phyloP scores from a whole-genome alignment of 2,113 vertebrate species.

The Pica pica region DNA sequence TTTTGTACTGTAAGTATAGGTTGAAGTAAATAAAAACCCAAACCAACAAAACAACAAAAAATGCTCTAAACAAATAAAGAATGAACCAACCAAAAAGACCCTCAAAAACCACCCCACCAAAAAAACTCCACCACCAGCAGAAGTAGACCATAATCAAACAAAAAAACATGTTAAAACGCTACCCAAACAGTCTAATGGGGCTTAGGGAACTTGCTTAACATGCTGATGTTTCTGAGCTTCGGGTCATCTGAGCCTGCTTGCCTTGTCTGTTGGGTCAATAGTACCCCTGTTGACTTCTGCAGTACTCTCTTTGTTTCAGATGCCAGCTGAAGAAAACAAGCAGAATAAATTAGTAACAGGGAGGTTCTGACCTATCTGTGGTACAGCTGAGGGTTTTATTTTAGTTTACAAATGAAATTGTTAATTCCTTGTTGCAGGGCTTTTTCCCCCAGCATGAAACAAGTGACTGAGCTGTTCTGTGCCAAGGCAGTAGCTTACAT shows the following conservation, averaged over 20 bases:
- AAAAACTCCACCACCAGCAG: not conserved
- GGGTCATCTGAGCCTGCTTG: not conserved
- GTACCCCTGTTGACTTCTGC: not conserved
- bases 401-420: not conserved
- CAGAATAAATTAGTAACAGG: not conserved
- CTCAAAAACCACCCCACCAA: not conserved
- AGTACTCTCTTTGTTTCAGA: not conserved
- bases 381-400: not conserved
- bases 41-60: not conserved
- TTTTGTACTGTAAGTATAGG: not conserved
- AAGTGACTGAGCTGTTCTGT: not conserved
- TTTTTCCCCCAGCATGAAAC: not conserved
- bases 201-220: not conserved
- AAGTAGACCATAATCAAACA: not conserved
- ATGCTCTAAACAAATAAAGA: not conserved
- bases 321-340: not conserved
- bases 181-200: no score
- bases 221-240: not conserved
- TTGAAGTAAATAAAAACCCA: not conserved
- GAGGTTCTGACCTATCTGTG: not conserved
- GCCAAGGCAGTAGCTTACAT: not conserved
- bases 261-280: not conserved
- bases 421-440: not conserved
- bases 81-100: not conserved
- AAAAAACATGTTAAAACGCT: accelerated